Conservation (phyloP, 1,140 invertebrate species). For the Holcopasites calliopsidis region DNA sequence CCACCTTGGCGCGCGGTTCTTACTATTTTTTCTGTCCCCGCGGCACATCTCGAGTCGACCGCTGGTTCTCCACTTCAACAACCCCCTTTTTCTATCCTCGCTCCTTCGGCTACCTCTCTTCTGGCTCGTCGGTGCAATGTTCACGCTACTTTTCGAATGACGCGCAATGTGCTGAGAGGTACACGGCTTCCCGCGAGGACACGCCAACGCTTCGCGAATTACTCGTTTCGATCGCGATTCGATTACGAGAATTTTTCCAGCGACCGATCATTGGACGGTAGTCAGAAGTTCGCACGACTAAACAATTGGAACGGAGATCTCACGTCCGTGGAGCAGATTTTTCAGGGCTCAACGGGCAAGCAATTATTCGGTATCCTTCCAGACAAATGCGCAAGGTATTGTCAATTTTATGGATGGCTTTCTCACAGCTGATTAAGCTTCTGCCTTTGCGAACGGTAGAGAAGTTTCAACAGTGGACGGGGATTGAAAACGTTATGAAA, state of each 20-base stretch:
- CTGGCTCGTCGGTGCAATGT: conserved; percentile 22
- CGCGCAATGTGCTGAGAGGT: conserved; percentile 1
- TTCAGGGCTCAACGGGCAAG: conserved; percentile 8
- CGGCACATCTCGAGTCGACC: conserved; percentile 24
- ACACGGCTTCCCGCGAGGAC: background rate
- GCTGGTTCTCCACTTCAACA: conserved; percentile 23
- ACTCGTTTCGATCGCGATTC: background rate
- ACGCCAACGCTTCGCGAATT: background rate
- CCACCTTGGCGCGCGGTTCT: conserved; percentile 31
- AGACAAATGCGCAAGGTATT: conserved; percentile 28
- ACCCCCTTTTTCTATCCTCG: conserved; percentile 29
- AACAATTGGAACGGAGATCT: background rate
- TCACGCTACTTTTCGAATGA: conserved; percentile 19
- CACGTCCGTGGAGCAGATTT: background rate
- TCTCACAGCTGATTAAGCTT: conserved; percentile 39
- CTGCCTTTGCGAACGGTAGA: background rate
- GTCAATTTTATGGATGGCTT: conserved; percentile 24
- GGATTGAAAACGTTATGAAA: conserved; percentile 55
- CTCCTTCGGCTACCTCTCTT: conserved; percentile 8
- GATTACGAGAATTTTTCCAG: background rate
- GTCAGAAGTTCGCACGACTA: background rate
- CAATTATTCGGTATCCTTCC: conserved; percentile 32
- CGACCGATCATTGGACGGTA: background rate
- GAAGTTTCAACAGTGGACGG: background rate
- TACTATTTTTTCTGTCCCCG: conserved; percentile 40